A percentile compares a stretch with the other conserved stretches of the same genome.
phyloP scores from a whole-genome alignment of 1,140 invertebrate species.

The Cydia strobilella region DNA sequence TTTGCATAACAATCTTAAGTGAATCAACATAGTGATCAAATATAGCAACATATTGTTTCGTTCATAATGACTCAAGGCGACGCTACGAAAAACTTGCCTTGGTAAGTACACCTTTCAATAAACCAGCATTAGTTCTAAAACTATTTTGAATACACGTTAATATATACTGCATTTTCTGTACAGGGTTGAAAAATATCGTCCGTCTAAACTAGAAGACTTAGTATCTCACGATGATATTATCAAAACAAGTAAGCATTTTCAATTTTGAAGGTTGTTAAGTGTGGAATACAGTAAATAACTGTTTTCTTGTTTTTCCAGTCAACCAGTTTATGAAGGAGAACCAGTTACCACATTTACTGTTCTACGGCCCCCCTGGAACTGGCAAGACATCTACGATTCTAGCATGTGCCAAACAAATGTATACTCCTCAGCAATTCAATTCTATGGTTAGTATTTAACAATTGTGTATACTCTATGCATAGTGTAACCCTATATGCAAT shows the following conservation, averaged over 20 bases:
- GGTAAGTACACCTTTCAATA: constrained; percentile 61
- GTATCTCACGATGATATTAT: constrained; percentile 99
- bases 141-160: constrained; percentile 34
- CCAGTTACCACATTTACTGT: constrained; percentile 96
- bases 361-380: constrained; percentile 99
- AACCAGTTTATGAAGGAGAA: constrained; percentile 95
- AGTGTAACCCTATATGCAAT: neutral
- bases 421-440: constrained; percentile 92
- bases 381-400: constrained; percentile 99
- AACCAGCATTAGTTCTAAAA: neutral
- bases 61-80: constrained; percentile 63
- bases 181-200: constrained; percentile 99
- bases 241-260: constrained; percentile 90
- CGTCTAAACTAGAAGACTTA: constrained; percentile 93
- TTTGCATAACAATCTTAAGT: neutral
- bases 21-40: neutral
- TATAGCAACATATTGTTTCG: constrained; percentile 23
- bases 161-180: constrained; percentile 51
- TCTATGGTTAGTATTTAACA: constrained; percentile 87
- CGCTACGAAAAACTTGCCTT: constrained; percentile 78
- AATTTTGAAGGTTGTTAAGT: neutral
- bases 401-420: constrained; percentile 96
- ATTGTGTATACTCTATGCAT: neutral
- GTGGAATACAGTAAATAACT: constrained; percentile 31
- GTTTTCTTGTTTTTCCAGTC: constrained; percentile 84